Conservation (phyloP, 2,797 vertebrate species). For the Leptatherina wallacei region DNA sequence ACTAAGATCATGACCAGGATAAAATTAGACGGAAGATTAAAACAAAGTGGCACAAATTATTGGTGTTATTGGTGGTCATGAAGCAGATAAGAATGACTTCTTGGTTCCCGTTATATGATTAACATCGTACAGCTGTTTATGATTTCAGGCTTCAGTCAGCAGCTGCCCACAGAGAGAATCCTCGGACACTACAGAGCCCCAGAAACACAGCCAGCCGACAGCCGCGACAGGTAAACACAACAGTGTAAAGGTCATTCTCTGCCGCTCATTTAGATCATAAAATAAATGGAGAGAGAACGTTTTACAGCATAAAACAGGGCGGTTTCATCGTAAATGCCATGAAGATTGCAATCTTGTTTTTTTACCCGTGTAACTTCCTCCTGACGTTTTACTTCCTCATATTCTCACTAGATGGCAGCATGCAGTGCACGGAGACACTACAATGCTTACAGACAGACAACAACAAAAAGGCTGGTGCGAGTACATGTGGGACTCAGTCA, state of each 20-base stretch:
- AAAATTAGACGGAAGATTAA: not conserved
- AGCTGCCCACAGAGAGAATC: constrained; percentile 31
- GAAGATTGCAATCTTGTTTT: not conserved
- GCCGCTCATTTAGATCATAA: not conserved
- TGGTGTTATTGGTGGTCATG: not conserved
- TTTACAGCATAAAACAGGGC: not conserved
- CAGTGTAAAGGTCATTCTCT: constrained; percentile 10
- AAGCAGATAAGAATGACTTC: not conserved
- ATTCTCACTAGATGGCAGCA: constrained; percentile 47
- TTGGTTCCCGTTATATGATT: not conserved
- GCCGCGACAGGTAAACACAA: constrained; percentile 59
- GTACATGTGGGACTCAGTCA: not conserved
- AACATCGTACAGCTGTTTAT: constrained; percentile 11
- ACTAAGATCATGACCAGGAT: not conserved
- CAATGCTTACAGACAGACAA: too few species aligned
- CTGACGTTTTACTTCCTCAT: not conserved
- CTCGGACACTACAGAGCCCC: constrained; percentile 57
- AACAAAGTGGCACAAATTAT: not conserved
- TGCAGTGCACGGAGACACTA: not conserved
- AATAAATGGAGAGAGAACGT: not conserved
- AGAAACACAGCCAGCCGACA: constrained; percentile 47
- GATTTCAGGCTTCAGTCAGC: constrained; percentile 58
- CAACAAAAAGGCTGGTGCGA: too few species aligned
- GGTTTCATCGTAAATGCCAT: not conserved
- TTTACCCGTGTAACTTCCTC: constrained; percentile 1